phyloP scores from a whole-genome alignment of 2,113 vertebrate genomes.

The Stercorarius parasiticus region DNA sequence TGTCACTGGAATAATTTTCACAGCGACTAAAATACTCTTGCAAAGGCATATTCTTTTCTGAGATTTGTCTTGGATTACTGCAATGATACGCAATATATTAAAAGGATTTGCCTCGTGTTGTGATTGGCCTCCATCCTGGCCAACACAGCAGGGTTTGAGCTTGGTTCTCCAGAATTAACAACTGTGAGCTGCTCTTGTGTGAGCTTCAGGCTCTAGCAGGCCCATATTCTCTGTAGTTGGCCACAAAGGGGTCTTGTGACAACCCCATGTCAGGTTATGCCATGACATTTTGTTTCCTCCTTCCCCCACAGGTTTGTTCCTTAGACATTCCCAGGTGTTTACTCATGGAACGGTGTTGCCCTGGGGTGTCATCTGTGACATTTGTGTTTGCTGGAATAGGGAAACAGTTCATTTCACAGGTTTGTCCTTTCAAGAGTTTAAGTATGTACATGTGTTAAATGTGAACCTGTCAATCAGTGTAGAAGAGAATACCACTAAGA shows the following conservation, averaged over 20 bases:
- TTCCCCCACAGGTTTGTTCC: neutral
- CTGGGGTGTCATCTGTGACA: neutral
- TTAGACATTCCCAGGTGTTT: neutral
- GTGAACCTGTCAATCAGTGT: neutral
- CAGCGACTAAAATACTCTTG: neutral
- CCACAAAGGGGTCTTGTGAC: neutral
- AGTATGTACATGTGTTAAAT: neutral
- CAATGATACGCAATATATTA: conserved; percentile 1
- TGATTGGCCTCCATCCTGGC: conserved; percentile 21
- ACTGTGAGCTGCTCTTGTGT: neutral
- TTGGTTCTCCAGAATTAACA: neutral
- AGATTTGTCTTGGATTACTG: conserved; percentile 45
- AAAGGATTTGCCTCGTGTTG: neutral
- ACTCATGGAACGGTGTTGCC: neutral
- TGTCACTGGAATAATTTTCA: conserved; percentile 9
- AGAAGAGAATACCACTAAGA: neutral
- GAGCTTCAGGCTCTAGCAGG: neutral
- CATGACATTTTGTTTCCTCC: neutral
- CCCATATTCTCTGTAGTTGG: neutral
- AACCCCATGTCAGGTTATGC: neutral
- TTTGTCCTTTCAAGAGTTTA: neutral
- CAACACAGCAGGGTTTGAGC: neutral
- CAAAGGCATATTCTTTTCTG: neutral
- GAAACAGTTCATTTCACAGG: neutral
- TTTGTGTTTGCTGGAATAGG: neutral